These are phyloP conservation scores for Chiridota heheva DNA, from an alignment of 35 echinoderm and acorn worm genomes.

Conservation along the genomic window DNA sequence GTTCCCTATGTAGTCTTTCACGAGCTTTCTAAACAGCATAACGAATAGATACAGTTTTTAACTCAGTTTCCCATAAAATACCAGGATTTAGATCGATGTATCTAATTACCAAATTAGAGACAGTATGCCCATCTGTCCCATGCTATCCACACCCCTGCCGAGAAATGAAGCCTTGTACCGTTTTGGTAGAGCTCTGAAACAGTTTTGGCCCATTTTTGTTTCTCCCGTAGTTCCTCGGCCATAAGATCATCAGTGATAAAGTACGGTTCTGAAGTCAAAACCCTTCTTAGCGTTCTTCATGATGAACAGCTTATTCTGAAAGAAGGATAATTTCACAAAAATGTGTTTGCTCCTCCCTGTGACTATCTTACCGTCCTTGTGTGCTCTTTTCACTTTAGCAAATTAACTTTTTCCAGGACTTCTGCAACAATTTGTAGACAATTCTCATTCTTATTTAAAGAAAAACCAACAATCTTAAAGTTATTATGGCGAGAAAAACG, in stretches of 20 bases:
- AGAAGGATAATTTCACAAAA: neutral
- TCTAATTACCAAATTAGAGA: too few relatives aligned
- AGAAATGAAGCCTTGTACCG: slow-evolving; percentile 14
- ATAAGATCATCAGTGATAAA: slow-evolving; percentile 6
- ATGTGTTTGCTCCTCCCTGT: neutral
- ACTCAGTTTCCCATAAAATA: too few relatives aligned
- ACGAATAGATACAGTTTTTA: too few relatives aligned
- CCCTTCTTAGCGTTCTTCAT: neutral
- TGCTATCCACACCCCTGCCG: neutral
- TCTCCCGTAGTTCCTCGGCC: neutral
- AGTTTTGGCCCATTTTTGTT: neutral
- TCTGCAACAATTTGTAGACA: neutral
- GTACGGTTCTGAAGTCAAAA: neutral
- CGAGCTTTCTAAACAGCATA: too few relatives aligned
- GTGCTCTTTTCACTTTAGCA: neutral
- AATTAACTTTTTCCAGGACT: neutral
- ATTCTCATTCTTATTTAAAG: neutral
- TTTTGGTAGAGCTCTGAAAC: slow-evolving; percentile 11
- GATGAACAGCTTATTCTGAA: neutral
- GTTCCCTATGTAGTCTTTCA: too few relatives aligned
- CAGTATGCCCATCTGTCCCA: neutral
- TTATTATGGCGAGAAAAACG: neutral
- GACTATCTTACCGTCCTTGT: neutral
- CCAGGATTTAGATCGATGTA: too few relatives aligned
- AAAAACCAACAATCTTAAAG: slow-evolving; percentile 3